Base-by-base conservation (phyloP, 1,140 invertebrate genomes). In the Triops cancriformis region DNA sequence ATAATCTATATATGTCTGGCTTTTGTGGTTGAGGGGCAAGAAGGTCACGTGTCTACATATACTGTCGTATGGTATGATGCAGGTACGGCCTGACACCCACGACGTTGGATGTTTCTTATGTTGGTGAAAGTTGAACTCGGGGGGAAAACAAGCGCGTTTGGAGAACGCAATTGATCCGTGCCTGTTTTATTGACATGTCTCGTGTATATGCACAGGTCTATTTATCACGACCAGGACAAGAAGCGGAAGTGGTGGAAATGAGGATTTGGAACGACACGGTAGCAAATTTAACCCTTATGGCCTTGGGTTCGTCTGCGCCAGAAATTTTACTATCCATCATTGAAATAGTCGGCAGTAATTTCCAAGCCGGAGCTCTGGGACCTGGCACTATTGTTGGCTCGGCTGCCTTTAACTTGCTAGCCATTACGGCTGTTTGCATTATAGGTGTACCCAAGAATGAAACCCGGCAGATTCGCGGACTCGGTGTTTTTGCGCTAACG, bases 381-480 rank as follows among this genome's bases (percentile, higher is more conserved):
- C 89, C 90, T 0, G 86, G 88, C 42, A 90, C 89, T 7, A 90
- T 91, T 79, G 89, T 91, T n/a, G 89, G 89, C 23, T 90, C 89
- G 1, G 89, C 89, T 18, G 89, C 89, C 73, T 90, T 90, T 82
- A 90, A 90, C 81, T 83, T 90, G 27, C 82, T 90, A 37, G 85
- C 86, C 75, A 90, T 90, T 77, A 87, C 85, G 1, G 88, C 85
- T 12, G 84, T 90, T 4, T 90, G 89, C 80, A 84, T 90, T n/a
- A 80, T 88, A 6, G 82, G 83, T 23, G 85, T 91, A 26, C 86
- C 88, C 1, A 81, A 81, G 4, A 83, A 83, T 10, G 88, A 90
- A 82, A 84, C 82, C 0, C 83, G 88, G 76, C 81, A 83, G 31
- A 88, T 90, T 74, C 41, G 14, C 28, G 77, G 77, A 27, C 27